A percentile compares a stretch with the other conserved stretches of the same genome.
These are phyloP conservation scores for Drosophila lutescens DNA, from an alignment of 2,888 invertebrate genomes.

Conservation along the genomic window DNA sequence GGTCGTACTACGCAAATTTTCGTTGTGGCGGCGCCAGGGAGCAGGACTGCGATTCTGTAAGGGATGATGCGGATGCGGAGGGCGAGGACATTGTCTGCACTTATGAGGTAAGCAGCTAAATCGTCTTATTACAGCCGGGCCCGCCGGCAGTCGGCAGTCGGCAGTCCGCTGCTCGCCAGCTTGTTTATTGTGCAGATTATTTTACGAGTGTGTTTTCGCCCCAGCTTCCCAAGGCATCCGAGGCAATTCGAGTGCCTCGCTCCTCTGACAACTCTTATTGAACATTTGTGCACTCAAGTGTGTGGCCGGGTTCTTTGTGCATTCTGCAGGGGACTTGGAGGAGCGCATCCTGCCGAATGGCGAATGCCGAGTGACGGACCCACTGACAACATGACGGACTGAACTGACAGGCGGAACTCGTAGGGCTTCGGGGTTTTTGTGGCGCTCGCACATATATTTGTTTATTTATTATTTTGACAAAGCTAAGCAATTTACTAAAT, in stretches of 20 bases:
- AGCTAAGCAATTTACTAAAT: slow-evolving; percentile 78
- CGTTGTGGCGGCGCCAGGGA: slow-evolving; percentile 45
- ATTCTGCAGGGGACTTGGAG: slow-evolving; percentile 41
- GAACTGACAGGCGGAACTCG: slow-evolving; percentile 44
- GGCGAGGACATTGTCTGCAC: slow-evolving; percentile 78
- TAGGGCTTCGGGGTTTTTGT: slow-evolving; percentile 37
- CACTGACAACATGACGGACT: slow-evolving; percentile 7
- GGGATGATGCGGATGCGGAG: slow-evolving; percentile 49
- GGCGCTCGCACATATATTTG: slow-evolving; percentile 53
- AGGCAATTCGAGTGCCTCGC: slow-evolving; percentile 55
- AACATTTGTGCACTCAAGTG: slow-evolving; percentile 79
- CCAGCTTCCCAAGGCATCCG: slow-evolving; percentile 27
- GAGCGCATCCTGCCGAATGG: slow-evolving; percentile 31
- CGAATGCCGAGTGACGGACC: background rate
- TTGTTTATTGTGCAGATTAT: slow-evolving; percentile 72
- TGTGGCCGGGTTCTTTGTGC: slow-evolving; percentile 67
- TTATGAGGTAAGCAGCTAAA: slow-evolving; percentile 83
- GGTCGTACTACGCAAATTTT: slow-evolving; percentile 81
- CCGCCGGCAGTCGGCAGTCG: slow-evolving; percentile 39
- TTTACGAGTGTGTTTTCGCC: slow-evolving; percentile 43
- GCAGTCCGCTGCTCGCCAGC: slow-evolving; percentile 24
- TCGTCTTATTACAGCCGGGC: slow-evolving; percentile 63
- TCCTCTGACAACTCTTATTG: slow-evolving; percentile 66
- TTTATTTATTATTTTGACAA: slow-evolving; percentile 79
- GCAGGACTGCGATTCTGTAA: slow-evolving; percentile 34